phyloP scores from a whole-genome alignment of 2,888 invertebrate genomes.

The Cryptocephalus primarius region DNA sequence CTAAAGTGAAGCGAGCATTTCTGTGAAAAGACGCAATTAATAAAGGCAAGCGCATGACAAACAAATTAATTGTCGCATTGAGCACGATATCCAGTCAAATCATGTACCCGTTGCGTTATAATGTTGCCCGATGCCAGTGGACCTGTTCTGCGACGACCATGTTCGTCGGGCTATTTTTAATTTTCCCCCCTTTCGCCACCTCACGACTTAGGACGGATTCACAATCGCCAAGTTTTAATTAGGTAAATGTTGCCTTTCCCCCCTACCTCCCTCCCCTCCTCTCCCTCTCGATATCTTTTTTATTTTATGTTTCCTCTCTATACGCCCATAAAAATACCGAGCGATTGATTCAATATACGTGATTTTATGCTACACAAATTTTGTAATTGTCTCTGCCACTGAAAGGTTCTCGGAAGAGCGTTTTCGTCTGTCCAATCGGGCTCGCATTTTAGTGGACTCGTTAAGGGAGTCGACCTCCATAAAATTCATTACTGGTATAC shows the following conservation, averaged over 20 bases:
- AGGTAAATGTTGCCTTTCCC: constrained; percentile 17
- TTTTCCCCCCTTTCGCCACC: constrained; percentile 16
- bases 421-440: too few species aligned
- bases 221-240: constrained; percentile 24
- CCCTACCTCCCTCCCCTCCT: too few species aligned
- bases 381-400: constrained; percentile 4
- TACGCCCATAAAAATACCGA: constrained; percentile 19
- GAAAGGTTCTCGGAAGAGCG: too few species aligned
- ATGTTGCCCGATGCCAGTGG: constrained; percentile 16
- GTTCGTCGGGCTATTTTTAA: constrained; percentile 25
- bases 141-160: constrained; percentile 18
- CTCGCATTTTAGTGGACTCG: too few species aligned
- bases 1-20: not conserved
- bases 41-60: constrained; percentile 17
- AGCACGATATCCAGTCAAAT: constrained; percentile 19
- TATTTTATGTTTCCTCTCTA: too few species aligned
- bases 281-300: too few species aligned
- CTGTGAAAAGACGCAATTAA: constrained; percentile 10
- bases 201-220: constrained; percentile 8
- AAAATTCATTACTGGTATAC: too few species aligned
- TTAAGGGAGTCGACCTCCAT: too few species aligned
- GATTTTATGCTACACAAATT: constrained; percentile 16
- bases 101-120: constrained; percentile 22
- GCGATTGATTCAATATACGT: constrained; percentile 19
- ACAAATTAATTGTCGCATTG: constrained; percentile 24